Evolutionary conservation across 2,888 invertebrate genomes (phyloP).

Genomic region (Yponomeuta plumbellus): DNA sequence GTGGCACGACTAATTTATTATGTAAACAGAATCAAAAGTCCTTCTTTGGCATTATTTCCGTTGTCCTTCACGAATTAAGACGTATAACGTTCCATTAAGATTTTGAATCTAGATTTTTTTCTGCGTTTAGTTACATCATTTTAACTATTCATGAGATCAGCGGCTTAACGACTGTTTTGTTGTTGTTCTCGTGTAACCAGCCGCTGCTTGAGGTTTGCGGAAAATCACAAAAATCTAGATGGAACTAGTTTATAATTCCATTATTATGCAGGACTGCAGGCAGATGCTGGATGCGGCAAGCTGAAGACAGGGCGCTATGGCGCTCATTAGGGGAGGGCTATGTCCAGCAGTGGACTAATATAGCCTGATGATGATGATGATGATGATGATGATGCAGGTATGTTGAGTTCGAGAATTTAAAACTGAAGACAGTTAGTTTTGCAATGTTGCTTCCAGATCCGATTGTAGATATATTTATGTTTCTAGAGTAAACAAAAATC

Average conservation of each 20-base stretch:
- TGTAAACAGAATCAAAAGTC: neutral
- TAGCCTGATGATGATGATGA: no score
- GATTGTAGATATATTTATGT: no score
- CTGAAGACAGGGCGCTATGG: no score
- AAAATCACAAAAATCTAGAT: conserved; percentile 1
- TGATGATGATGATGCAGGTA: no score
- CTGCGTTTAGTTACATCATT: conserved; percentile 3
- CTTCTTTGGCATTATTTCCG: neutral
- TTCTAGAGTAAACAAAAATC: no score
- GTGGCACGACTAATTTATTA: neutral
- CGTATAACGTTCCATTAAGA: neutral
- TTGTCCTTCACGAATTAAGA: neutral
- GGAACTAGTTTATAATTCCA: neutral
- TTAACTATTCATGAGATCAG: conserved; percentile 14
- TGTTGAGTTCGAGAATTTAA: no score
- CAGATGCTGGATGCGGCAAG: no score
- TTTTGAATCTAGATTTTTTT: neutral
- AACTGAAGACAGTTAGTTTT: no score
- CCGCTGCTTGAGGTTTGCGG: neutral
- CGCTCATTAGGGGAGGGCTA: no score
- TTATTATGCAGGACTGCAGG: no score
- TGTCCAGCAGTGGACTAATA: no score
- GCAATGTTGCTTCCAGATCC: no score
- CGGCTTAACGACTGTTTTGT: conserved; percentile 2
- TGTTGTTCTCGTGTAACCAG: neutral